Conservation (phyloP, 2,888 invertebrate species). For the Stenodema calcarata region DNA sequence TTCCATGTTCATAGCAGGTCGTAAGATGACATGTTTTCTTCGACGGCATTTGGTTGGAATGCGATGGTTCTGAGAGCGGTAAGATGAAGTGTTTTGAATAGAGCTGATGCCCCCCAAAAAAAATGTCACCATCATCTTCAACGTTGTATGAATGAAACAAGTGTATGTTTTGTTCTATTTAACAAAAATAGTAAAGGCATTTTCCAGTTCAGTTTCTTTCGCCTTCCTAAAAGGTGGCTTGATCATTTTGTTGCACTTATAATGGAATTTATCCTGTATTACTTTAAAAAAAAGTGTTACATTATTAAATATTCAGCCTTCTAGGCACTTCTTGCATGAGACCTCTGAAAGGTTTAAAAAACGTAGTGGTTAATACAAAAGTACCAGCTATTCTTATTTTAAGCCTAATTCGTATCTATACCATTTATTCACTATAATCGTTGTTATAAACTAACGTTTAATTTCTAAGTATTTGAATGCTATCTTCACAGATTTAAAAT, state of each 20-base stretch:
- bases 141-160: neutral
- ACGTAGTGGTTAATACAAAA: neutral
- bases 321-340: neutral
- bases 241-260: neutral
- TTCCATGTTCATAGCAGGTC: neutral
- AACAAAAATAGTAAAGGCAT: neutral
- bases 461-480: neutral
- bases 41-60: neutral
- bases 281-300: neutral
- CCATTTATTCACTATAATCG: constrained; percentile 7
- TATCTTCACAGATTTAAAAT: neutral
- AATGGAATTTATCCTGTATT: neutral
- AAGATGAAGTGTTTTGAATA: constrained; percentile 10
- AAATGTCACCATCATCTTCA: neutral
- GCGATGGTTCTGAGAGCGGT: neutral
- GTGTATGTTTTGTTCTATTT: neutral
- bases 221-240: constrained; percentile 13
- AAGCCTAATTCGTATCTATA: neutral
- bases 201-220: neutral
- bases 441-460: neutral
- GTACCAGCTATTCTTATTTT: neutral
- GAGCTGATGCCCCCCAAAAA: constrained; percentile 10
- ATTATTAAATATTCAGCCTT: constrained; percentile 1
- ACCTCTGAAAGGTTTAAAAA: neutral
- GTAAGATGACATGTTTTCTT: neutral